A percentile compares a stretch with the other conserved stretches of the same genome.
These are phyloP conservation scores for Carassius carassius DNA, from an alignment of 2,113 vertebrate genomes.

Conservation along the genomic window DNA sequence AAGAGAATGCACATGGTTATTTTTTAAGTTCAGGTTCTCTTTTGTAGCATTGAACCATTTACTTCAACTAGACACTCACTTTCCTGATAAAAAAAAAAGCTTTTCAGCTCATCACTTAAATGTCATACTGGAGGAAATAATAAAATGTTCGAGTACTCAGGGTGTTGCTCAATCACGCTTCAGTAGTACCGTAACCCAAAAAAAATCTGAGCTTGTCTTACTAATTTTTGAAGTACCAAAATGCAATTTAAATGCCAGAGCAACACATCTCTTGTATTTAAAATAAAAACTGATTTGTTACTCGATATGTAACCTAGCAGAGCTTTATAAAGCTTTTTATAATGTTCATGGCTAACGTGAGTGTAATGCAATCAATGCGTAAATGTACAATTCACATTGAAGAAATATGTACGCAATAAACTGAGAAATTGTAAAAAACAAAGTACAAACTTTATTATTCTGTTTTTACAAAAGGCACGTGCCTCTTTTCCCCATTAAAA, in stretches of 20 bases:
- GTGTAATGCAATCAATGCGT: neutral
- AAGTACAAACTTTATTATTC: slow-evolving; percentile 99
- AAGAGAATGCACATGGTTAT: neutral
- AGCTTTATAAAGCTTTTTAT: neutral
- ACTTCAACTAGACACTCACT: neutral
- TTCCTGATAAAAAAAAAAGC: neutral
- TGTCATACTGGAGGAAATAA: neutral
- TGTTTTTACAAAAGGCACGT: slow-evolving; percentile 98
- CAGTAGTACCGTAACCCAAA: neutral
- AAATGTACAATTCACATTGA: neutral
- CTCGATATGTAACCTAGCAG: neutral
- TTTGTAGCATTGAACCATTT: neutral
- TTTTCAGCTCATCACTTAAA: neutral
- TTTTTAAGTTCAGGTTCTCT: neutral
- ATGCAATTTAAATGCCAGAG: neutral
- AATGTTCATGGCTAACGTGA: neutral
- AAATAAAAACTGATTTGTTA: neutral
- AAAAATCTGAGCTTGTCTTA: neutral
- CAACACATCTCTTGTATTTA: neutral
- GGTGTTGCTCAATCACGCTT: neutral
- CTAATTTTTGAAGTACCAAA: neutral
- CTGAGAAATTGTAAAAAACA: slow-evolving; percentile 73
- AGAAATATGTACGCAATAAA: slow-evolving; percentile 28
- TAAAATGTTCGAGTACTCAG: neutral
- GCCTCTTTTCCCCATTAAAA: slow-evolving; percentile 86